Percentiles rank a stretch among this genome's conserved stretches.
Evolutionary conservation across 2,888 invertebrate species (phyloP).

Genomic region (Coecobrya sp.): DNA sequence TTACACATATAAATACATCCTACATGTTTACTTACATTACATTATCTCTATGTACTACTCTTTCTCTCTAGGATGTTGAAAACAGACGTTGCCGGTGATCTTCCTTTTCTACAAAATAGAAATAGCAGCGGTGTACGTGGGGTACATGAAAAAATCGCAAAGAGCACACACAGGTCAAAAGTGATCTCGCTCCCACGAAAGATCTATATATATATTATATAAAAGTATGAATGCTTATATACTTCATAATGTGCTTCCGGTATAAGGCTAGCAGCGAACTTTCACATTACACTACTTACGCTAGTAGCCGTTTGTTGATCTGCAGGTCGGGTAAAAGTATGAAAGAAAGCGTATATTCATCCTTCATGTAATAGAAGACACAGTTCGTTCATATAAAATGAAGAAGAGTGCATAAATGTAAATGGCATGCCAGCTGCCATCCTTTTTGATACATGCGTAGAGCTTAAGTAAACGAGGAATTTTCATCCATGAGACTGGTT

Average conservation of each 20-base stretch:
- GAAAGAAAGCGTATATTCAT: slow-evolving; percentile 6
- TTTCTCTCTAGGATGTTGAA: background rate
- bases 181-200: slow-evolving; percentile 53
- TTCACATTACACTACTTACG: background rate
- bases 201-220: background rate
- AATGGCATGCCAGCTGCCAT: background rate
- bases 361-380: background rate
- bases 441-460: background rate
- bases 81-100: background rate
- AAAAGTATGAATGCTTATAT: background rate
- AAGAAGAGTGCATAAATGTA: slow-evolving; percentile 14
- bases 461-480: background rate
- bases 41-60: background rate
- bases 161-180: slow-evolving; percentile 59
- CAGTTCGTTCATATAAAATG: background rate
- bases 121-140: slow-evolving; percentile 18
- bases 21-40: slow-evolving; percentile 73
- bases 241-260: background rate
- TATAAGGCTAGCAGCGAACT: background rate
- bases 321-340: slow-evolving; percentile 47
- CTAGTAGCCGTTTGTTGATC: slow-evolving; percentile 50
- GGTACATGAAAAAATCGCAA: slow-evolving; percentile 49
- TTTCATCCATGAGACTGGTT: slow-evolving; percentile 4
- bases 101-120: background rate
- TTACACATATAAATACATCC: slow-evolving; percentile 8